A percentile compares a stretch with the other conserved stretches of the same genome.
These are phyloP conservation scores for Merluccius polli DNA, from an alignment of 2,797 vertebrate genomes.

Conservation along the genomic window DNA sequence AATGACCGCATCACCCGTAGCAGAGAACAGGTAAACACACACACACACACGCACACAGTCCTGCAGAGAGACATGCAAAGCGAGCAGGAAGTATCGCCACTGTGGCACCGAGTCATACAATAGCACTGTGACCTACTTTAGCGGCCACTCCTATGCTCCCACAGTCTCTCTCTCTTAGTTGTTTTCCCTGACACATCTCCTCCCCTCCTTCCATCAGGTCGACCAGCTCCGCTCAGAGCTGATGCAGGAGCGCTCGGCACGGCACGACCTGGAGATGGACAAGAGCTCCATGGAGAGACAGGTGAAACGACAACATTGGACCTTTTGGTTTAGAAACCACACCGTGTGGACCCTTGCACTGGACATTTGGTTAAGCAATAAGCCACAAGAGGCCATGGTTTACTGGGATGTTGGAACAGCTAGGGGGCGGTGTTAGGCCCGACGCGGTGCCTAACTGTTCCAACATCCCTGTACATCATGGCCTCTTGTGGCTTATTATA, in stretches of 20 bases:
- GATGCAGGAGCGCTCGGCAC: slow-evolving; percentile 85
- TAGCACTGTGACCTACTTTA: not conserved
- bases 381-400: too few relatives aligned
- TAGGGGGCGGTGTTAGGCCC: too few relatives aligned
- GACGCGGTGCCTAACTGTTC: too few relatives aligned
- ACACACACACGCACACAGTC: not conserved
- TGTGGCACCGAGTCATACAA: not conserved
- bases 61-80: slow-evolving; percentile 28
- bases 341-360: not conserved
- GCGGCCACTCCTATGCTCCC: not conserved
- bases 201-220: slow-evolving; percentile 65
- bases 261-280: slow-evolving; percentile 94
- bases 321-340: not conserved
- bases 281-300: slow-evolving; percentile 89
- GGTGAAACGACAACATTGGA: slow-evolving; percentile 54
- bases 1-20: slow-evolving; percentile 81
- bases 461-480: too few relatives aligned
- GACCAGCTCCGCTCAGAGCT: slow-evolving; percentile 90
- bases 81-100: slow-evolving; percentile 9
- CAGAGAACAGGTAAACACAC: slow-evolving; percentile 81
- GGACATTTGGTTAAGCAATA: too few relatives aligned
- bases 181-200: not conserved
- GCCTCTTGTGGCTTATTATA: too few relatives aligned
- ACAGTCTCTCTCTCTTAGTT: too few relatives aligned
- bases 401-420: too few relatives aligned